These are phyloP conservation scores for Chionoecetes opilio DNA, from an alignment of 1,140 invertebrate genomes.

Conservation along the genomic window DNA sequence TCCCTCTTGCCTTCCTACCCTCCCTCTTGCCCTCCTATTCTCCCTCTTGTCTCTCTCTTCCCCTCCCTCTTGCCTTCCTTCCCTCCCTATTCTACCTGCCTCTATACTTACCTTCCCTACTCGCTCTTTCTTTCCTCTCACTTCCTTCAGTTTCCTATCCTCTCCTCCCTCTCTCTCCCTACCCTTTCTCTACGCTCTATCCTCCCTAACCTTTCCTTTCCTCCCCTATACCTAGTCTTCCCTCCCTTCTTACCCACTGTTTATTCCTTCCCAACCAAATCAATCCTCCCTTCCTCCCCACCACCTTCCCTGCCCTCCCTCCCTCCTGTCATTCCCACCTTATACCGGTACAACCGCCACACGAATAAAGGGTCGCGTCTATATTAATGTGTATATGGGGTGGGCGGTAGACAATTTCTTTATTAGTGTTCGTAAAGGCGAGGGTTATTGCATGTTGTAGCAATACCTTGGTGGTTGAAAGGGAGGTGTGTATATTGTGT, in stretches of 20 bases:
- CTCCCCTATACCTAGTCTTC: not conserved
- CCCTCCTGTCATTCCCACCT: not conserved
- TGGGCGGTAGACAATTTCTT: not conserved
- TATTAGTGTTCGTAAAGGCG: not conserved
- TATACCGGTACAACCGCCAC: not conserved
- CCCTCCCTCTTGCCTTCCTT: too few relatives aligned
- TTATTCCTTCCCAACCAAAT: too few relatives aligned
- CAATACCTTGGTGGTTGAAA: conserved; percentile 17
- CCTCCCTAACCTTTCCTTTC: not conserved
- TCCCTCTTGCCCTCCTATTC: too few relatives aligned
- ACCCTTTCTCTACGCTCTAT: too few relatives aligned
- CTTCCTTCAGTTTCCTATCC: too few relatives aligned
- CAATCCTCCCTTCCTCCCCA: not conserved
- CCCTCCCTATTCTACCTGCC: too few relatives aligned
- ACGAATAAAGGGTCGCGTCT: not conserved
- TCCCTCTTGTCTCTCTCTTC: too few relatives aligned
- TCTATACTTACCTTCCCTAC: too few relatives aligned
- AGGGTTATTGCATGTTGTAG: not conserved
- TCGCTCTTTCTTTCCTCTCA: too few relatives aligned
- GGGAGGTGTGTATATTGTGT: conserved; percentile 16
- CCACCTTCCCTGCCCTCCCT: not conserved
- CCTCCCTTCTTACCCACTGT: not conserved
- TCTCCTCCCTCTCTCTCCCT: too few relatives aligned
- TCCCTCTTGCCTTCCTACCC: too few relatives aligned
- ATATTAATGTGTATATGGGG: conserved; percentile 20